phyloP scores from a whole-genome alignment of 2,888 invertebrate genomes.

The Caenorhabditis doughertyi region DNA sequence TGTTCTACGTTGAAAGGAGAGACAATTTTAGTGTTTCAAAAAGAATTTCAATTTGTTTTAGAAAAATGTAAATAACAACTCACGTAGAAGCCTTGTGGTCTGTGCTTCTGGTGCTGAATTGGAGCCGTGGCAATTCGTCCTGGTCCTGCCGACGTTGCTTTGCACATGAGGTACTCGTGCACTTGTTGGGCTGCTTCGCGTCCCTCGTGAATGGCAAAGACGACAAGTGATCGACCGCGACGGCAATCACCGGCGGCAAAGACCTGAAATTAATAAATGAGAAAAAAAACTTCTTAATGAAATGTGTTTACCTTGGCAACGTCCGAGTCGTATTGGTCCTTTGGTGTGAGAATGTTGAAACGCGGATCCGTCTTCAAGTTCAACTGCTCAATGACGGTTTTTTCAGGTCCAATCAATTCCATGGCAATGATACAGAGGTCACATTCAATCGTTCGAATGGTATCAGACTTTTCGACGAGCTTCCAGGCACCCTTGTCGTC shows the following conservation, averaged over 20 bases:
- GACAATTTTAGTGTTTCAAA: too few species aligned
- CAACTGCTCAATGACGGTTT: conserved; percentile 89
- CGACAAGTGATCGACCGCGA: conserved; percentile 97
- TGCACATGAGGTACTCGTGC: conserved; percentile 89
- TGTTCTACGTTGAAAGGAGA: too few species aligned
- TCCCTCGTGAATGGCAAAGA: conserved; percentile 98
- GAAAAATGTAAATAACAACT: too few species aligned
- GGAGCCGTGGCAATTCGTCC: conserved; percentile 86
- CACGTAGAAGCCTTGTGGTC: too few species aligned
- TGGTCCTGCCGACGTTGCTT: conserved; percentile 91
- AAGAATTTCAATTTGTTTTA: too few species aligned
- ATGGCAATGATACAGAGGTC: conserved; percentile 95
- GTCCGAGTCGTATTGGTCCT: conserved; percentile 89
- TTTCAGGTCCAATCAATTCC: conserved; percentile 88
- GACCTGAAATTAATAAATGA: conserved; percentile 60
- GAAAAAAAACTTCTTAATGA: not conserved
- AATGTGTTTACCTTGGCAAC: conserved; percentile 87
- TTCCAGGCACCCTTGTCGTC: conserved; percentile 90
- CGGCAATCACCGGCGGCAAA: conserved; percentile 90
- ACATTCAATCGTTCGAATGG: conserved; percentile 88
- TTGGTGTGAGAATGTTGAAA: conserved; percentile 92
- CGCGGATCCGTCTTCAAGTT: conserved; percentile 91
- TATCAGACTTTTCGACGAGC: conserved; percentile 91
- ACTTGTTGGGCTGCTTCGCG: conserved; percentile 97
- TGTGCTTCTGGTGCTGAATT: conserved; percentile 53